Conservation (phyloP, 2,797 vertebrate species). For the Perodicticus potto region DNA sequence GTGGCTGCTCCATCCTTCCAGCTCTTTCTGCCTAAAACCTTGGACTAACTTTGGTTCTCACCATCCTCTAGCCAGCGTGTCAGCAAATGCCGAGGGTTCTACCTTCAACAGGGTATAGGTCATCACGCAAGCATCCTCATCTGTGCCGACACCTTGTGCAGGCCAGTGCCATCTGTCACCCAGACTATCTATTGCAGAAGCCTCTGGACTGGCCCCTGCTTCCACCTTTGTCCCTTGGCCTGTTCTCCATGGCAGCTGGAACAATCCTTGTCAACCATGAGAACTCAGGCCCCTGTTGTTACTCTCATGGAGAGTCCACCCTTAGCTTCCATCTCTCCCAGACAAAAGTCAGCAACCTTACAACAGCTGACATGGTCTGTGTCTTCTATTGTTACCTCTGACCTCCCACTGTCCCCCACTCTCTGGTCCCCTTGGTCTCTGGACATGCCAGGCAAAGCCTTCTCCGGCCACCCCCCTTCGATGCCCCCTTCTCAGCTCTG, state of each 20-base stretch:
- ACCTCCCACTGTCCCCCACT: not conserved
- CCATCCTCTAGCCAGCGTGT: not conserved
- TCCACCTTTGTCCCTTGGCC: not conserved
- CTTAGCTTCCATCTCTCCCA: not conserved
- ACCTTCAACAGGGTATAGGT: not conserved
- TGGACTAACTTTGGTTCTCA: not conserved
- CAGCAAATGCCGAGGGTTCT: no score
- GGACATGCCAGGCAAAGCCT: not conserved
- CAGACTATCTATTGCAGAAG: no score
- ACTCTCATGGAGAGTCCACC: not conserved
- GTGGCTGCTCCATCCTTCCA: not conserved
- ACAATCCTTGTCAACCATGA: not conserved
- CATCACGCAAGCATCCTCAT: rapidly evolving
- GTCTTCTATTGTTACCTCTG: not conserved
- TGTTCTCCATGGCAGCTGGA: rapidly evolving
- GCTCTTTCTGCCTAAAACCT: no score
- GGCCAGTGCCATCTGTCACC: not conserved
- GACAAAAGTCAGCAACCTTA: not conserved
- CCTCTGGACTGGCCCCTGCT: not conserved
- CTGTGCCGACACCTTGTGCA: rapidly evolving
- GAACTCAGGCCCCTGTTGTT: not conserved
- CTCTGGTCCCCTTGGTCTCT: not conserved
- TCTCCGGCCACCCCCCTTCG: rapidly evolving
- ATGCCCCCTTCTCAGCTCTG: not conserved
- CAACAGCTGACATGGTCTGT: no score